Evolutionary conservation across 2,888 invertebrate genomes (phyloP), one percentile per base, ranked within the genome.

Genomic region (Andricus quercusramuli): DNA sequence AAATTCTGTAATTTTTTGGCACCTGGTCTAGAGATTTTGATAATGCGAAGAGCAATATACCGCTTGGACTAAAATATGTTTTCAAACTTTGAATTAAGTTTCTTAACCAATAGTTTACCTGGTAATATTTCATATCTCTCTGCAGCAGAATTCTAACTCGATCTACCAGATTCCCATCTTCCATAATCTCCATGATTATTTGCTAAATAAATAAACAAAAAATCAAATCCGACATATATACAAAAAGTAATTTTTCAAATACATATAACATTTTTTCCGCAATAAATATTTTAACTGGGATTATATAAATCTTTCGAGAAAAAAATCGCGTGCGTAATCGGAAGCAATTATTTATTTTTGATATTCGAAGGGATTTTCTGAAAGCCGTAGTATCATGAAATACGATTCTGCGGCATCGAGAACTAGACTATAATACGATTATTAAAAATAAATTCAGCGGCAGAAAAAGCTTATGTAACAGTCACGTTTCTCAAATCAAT

Each of bases 131-230:
- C 93, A 97, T 94, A 93, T 97, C 97, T 80, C 97, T 94, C 93
- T 97, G 96, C 81, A 97, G 94, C 77, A 97, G 93, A 88, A 97
- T 97, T 84, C 96, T 95, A 85, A 97, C 96, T 86, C 97, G 95
- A 92, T 97, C 97, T 95, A 97, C 97, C 93, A 97, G 95, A 94
- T 97, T 97, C 25, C 97, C 97, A 94, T 97, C 97, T 95, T 97
- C 97, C 94, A 97, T 97, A 66, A 97, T 96, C 93, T 97, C 97
- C 97, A 97, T 97, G 84, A 82, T 89, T 86, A 47, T 15, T 51
- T 56, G 22, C 20, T 32, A 74, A 32, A 13, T 13, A 74, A 29
- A 17, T 15, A 51, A 56, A 74, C 5, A 2, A 74, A n/a, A 32
- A 47, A 47, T 4, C 15, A 47, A 47, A 47, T 47, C 47, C 5